Evolutionary conservation across 2,888 invertebrate genomes (phyloP).

Genomic region (Allygus modestus): DNA sequence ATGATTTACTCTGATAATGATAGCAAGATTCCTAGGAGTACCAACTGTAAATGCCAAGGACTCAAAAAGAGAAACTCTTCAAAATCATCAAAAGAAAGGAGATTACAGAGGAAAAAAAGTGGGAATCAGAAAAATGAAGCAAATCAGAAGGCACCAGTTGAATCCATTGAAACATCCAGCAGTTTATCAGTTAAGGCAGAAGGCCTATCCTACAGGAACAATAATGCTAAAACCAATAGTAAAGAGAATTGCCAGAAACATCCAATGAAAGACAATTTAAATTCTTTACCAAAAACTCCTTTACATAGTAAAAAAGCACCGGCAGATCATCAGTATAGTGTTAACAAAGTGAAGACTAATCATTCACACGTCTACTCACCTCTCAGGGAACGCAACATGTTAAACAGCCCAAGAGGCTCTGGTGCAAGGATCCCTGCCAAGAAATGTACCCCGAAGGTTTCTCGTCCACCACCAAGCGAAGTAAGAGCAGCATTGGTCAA

Average conservation of each 20-base stretch:
- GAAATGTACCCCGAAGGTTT: neutral
- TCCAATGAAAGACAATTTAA: neutral
- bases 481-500: neutral
- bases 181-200: neutral
- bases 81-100: slow-evolving; percentile 46
- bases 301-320: neutral
- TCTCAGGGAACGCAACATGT: slow-evolving; percentile 16
- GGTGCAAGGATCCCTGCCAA: neutral
- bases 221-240: neutral
- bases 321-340: neutral
- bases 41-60: neutral
- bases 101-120: slow-evolving; percentile 16
- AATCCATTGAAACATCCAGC: neutral
- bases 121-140: neutral
- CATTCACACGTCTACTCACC: neutral
- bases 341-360: neutral
- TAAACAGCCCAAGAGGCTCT: slow-evolving; percentile 16
- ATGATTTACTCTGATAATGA: slow-evolving; percentile 45
- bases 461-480: neutral
- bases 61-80: slow-evolving; percentile 56
- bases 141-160: neutral
- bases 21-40: neutral
- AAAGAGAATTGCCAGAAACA: neutral
- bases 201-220: neutral
- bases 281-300: neutral